Conservation (phyloP, 2,888 invertebrate genomes). For the Orchestes rusci region DNA sequence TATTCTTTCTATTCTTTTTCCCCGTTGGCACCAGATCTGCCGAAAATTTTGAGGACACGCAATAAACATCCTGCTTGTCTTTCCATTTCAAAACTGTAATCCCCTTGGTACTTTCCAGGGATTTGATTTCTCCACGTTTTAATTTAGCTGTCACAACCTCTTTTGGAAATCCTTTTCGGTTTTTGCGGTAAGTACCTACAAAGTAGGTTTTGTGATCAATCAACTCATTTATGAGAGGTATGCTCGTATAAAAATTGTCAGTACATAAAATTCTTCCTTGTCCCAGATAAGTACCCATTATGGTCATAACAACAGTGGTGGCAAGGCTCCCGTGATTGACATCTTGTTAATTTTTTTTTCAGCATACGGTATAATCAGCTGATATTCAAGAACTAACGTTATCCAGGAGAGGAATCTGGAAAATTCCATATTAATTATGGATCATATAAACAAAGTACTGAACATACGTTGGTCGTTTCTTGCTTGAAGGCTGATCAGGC, state of each 20-base stretch:
- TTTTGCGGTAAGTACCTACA: slow-evolving; percentile 5
- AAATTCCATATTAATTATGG: no score
- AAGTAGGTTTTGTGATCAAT: no score
- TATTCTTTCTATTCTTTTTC: no score
- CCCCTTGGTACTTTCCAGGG: slow-evolving; percentile 3
- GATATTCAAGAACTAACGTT: no score
- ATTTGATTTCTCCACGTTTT: slow-evolving; percentile 3
- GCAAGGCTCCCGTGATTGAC: slow-evolving; percentile 2
- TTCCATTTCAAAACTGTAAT: slow-evolving; percentile 5
- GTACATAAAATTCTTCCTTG: slow-evolving; percentile 2
- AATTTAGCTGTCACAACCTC: slow-evolving; percentile 3
- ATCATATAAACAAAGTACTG: no score
- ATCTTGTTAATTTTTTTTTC: slow-evolving; percentile 3
- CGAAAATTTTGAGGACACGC: neutral
- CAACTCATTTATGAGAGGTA: no score
- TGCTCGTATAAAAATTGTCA: no score
- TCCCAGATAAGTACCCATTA: slow-evolving; percentile 6
- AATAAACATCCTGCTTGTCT: slow-evolving; percentile 2
- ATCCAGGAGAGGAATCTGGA: no score
- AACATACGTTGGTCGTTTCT: no score
- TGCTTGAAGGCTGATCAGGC: no score
- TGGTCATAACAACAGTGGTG: neutral
- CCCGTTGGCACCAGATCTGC: neutral
- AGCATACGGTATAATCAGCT: slow-evolving; percentile 2
- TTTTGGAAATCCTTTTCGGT: slow-evolving; percentile 5